Evolutionary conservation across 2,113 vertebrate genomes (phyloP).

Genomic region (Alethe castanea): DNA sequence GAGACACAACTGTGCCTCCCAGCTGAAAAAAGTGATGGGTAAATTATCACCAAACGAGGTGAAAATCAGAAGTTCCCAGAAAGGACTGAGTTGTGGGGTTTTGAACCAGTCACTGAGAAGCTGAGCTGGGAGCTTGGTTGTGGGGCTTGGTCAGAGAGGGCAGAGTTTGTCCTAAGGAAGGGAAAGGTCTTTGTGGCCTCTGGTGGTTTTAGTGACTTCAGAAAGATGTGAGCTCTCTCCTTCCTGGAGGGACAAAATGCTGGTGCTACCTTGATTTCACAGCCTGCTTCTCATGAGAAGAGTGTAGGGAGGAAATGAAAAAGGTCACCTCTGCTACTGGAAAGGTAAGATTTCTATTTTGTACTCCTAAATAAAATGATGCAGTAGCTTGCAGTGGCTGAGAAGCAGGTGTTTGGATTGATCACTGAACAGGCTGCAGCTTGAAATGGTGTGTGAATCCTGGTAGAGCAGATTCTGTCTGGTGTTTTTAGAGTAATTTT

Average conservation of each 20-base stretch:
- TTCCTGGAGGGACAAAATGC: not conserved
- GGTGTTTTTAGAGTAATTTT: not conserved
- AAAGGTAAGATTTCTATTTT: not conserved
- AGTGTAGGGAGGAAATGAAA: accelerated
- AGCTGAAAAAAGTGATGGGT: not conserved
- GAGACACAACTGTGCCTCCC: not conserved
- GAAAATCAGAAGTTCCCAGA: not conserved
- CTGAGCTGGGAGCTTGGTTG: accelerated
- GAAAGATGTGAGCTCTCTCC: not conserved
- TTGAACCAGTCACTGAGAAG: not conserved
- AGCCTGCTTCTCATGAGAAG: not conserved
- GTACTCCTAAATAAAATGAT: not conserved
- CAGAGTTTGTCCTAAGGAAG: not conserved
- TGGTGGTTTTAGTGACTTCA: not conserved
- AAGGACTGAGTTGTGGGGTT: accelerated
- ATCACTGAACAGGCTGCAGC: not conserved
- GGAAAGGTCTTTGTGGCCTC: not conserved
- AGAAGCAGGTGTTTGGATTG: not conserved
- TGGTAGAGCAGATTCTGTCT: not conserved
- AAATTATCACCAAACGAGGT: not conserved
- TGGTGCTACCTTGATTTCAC: not conserved
- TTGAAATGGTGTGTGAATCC: not conserved
- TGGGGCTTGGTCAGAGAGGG: not conserved
- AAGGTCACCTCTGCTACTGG: not conserved
- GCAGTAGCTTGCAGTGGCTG: not conserved